Base-by-base conservation (phyloP, 1,140 invertebrate species). In the Scaptomyza hsui region DNA sequence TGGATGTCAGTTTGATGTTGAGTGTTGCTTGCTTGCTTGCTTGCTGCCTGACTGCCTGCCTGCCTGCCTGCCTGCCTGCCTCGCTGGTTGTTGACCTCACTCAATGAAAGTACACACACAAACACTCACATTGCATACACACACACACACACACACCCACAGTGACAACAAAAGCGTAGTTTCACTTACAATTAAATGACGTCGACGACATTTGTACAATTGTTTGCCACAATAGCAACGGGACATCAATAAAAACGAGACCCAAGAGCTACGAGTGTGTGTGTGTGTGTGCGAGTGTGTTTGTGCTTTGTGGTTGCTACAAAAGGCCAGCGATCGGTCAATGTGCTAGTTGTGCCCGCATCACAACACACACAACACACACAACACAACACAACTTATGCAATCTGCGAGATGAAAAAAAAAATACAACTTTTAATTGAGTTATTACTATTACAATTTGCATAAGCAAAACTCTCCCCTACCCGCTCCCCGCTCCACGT, bases 111-210 rank as follows among this genome's bases (percentile, higher is more conserved):
- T 37, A 56, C 16, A 19, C 53, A 77, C 69, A 78, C 59, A 70
- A 42, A 41, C 41, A 41, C 48, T 39, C 26, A 53, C n/a, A n/a
- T n/a, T 21, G 7, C 21, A 35, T n/a, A 10, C 44, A 18, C 52
- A 77, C 62, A 78, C 47, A 56, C 41, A 41, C 41, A 41, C 42
- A 39, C 29, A 63, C 32, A 10, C 35, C 26, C 15, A 10, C 51
- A 18, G 32, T 57, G 68, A 52, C 67, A 85, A 82, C 76, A 85
- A 79, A 29, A 83, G 77, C 69, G 56, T 80, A 85, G 81, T 86
- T 88, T 86, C 81, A 86, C 81, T 86, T 86, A 86, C 81, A 86
- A 86, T 86, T 86, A 86, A 86, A 80, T 86, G 82, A 86, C 80
- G 67, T 75, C 81, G 81, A 72, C 72, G 81, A 75, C 81, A 86